phyloP scores from a whole-genome alignment of 2,797 vertebrate genomes.

The Urosaurus nigricauda region DNA sequence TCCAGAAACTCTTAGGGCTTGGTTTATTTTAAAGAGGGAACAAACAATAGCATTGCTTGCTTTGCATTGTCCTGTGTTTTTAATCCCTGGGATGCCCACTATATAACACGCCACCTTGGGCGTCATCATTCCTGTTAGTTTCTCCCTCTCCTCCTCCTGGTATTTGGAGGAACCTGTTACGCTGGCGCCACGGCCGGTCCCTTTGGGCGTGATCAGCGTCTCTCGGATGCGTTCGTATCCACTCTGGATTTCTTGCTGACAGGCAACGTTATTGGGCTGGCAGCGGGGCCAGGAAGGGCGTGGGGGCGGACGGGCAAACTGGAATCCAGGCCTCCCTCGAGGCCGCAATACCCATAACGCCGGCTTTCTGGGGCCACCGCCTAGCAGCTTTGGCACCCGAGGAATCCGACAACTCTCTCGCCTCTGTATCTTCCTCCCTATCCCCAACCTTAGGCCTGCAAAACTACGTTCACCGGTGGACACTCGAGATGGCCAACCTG shows the following conservation, averaged over 20 bases:
- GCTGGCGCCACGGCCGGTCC: not conserved
- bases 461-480: too few species aligned
- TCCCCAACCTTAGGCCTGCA: too few species aligned
- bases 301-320: not conserved
- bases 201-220: constrained; percentile 11
- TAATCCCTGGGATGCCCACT: constrained; percentile 5
- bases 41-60: too few species aligned
- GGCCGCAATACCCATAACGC: not conserved
- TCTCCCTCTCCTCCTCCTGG: constrained; percentile 12
- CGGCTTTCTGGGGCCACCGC: not conserved
- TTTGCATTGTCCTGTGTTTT: not conserved
- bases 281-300: too few species aligned
- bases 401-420: not conserved
- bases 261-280: not conserved
- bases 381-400: not conserved
- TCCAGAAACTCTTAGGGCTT: too few species aligned
- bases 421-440: not conserved
- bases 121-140: constrained; percentile 39
- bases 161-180: constrained; percentile 45
- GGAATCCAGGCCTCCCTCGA: not conserved
- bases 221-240: not conserved
- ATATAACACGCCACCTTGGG: not conserved
- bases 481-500: too few species aligned
- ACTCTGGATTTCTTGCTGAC: constrained; percentile 33
- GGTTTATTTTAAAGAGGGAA: too few species aligned